Conservation (phyloP, 2,113 vertebrate species). For the Scomber scombrus region DNA sequence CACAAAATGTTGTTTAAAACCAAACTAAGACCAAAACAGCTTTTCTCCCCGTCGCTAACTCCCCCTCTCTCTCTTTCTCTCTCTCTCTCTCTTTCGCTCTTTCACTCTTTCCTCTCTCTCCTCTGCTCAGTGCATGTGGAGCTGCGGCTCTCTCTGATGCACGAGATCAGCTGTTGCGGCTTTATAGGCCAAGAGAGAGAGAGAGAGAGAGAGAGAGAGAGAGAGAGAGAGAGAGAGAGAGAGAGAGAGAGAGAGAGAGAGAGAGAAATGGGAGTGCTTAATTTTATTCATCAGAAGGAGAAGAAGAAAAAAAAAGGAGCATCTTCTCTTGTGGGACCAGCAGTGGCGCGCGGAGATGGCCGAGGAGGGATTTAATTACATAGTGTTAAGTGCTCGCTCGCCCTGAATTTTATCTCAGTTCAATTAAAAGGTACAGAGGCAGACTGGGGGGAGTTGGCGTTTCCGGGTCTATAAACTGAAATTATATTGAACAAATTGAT, state of each 20-base stretch:
- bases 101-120: conserved; percentile 26
- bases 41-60: conserved; percentile 14
- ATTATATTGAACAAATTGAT: not conserved
- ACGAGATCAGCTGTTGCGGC: conserved; percentile 87
- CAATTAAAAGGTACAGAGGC: conserved; percentile 6
- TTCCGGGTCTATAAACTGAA: not conserved
- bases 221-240: conserved; percentile 59
- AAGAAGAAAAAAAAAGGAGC: conserved; percentile 73
- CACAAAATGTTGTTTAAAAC: conserved; percentile 18
- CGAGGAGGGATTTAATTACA: conserved; percentile 77
- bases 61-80: conserved; percentile 40
- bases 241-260: conserved; percentile 40
- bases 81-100: not conserved
- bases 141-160: conserved; percentile 84
- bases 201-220: conserved; percentile 47
- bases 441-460: not conserved
- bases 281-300: conserved; percentile 85
- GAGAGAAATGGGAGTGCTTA: conserved; percentile 72
- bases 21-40: conserved; percentile 45
- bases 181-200: conserved; percentile 82
- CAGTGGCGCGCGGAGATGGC: conserved; percentile 47
- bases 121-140: conserved; percentile 62
- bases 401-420: conserved; percentile 44
- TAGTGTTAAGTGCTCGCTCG: conserved; percentile 75
- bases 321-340: conserved; percentile 83